Evolutionary conservation across 2,113 vertebrate species (phyloP).

Genomic region (Centropus unirufus): DNA sequence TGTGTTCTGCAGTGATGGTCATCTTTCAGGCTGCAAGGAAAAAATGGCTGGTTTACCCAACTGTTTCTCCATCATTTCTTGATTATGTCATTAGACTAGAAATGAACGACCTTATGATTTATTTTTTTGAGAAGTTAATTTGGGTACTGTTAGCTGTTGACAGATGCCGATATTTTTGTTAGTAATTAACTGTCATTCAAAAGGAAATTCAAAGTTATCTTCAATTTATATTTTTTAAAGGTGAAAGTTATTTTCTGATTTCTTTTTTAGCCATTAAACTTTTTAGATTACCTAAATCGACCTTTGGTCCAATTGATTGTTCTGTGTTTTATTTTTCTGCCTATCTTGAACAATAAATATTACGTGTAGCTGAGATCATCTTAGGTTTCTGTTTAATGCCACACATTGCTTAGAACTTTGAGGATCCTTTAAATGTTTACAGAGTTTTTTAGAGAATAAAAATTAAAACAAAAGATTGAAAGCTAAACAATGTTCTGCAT

Average conservation of each 20-base stretch:
- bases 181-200: neutral
- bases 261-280: neutral
- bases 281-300: neutral
- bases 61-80: neutral
- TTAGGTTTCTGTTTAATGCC: neutral
- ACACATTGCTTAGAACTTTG: neutral
- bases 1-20: neutral
- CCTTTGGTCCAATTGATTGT: neutral
- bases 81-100: neutral
- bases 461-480: neutral
- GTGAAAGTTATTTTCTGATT: neutral
- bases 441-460: neutral
- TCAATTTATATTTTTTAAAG: neutral
- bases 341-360: neutral
- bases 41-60: neutral
- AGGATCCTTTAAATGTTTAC: neutral
- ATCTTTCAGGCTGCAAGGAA: neutral
- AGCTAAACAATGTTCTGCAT: neutral
- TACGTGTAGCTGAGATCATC: neutral
- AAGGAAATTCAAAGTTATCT: neutral
- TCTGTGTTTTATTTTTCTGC: neutral
- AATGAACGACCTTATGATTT: neutral
- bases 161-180: neutral
- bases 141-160: neutral
- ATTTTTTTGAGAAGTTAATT: neutral